These are phyloP conservation scores for Orthosia gracilis DNA, from an alignment of 2,888 invertebrate species.

Conservation along the genomic window DNA sequence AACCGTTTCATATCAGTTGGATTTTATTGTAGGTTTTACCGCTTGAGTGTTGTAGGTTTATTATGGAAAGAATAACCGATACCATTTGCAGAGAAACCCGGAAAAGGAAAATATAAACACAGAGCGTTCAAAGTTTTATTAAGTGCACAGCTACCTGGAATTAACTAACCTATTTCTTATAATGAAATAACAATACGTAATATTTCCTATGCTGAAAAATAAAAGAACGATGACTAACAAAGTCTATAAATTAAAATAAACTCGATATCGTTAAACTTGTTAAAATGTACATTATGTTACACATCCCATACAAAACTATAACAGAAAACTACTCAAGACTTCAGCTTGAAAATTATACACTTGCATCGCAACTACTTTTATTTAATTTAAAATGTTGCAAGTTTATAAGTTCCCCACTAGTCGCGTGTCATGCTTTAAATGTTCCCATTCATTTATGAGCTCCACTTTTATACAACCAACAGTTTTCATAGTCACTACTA, in stretches of 20 bases:
- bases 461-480: conserved; percentile 67
- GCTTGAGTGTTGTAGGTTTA: conserved; percentile 10
- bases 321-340: conserved; percentile 37
- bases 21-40: conserved; percentile 34
- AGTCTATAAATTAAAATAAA: background rate
- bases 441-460: conserved; percentile 61
- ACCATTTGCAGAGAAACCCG: background rate
- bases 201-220: background rate
- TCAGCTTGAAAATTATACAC: conserved; percentile 31
- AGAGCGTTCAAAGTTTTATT: background rate
- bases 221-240: background rate
- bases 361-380: conserved; percentile 40
- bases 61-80: conserved; percentile 2
- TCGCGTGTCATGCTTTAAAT: conserved; percentile 64
- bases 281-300: background rate
- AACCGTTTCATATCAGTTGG: conserved; percentile 43
- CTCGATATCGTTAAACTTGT: background rate
- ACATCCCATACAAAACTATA: conserved; percentile 3
- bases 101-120: background rate
- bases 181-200: background rate
- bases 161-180: background rate
- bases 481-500: conserved; percentile 65
- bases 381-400: conserved; percentile 55
- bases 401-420: conserved; percentile 43
- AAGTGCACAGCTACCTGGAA: background rate